Conservation (phyloP, 2,888 invertebrate genomes). For the Orthosia cruda region DNA sequence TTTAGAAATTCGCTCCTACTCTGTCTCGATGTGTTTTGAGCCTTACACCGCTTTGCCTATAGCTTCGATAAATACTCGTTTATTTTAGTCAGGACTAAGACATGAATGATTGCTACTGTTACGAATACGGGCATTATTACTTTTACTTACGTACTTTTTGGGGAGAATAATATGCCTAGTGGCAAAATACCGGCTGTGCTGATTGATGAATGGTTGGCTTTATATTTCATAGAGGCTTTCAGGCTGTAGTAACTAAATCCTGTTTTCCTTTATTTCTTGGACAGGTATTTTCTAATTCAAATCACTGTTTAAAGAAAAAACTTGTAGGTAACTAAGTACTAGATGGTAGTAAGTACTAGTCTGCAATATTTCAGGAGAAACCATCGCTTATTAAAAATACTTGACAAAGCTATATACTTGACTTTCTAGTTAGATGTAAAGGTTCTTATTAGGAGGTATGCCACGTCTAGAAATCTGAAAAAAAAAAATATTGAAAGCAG, state of each 20-base stretch:
- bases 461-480: neutral
- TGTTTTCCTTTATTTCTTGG: neutral
- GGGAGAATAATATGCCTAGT: neutral
- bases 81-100: slow-evolving; percentile 12
- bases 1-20: no score
- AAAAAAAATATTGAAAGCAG: neutral
- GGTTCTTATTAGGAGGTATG: no score
- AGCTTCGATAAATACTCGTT: slow-evolving; percentile 11
- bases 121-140: slow-evolving; percentile 17
- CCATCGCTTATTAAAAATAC: no score
- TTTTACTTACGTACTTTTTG: neutral
- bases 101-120: slow-evolving; percentile 4
- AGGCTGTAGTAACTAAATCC: no score
- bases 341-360: no score
- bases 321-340: no score
- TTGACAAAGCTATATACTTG: no score
- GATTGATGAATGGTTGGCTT: slow-evolving; percentile 23
- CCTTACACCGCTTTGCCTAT: slow-evolving; percentile 24
- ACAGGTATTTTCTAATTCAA: neutral
- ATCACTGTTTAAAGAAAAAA: no score
- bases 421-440: no score
- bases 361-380: no score
- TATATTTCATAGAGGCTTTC: slow-evolving; percentile 1
- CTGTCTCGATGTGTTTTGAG: no score
- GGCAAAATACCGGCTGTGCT: neutral